Base-by-base conservation (phyloP, 2,797 vertebrate species). In the Sebastes taczanowskii region DNA sequence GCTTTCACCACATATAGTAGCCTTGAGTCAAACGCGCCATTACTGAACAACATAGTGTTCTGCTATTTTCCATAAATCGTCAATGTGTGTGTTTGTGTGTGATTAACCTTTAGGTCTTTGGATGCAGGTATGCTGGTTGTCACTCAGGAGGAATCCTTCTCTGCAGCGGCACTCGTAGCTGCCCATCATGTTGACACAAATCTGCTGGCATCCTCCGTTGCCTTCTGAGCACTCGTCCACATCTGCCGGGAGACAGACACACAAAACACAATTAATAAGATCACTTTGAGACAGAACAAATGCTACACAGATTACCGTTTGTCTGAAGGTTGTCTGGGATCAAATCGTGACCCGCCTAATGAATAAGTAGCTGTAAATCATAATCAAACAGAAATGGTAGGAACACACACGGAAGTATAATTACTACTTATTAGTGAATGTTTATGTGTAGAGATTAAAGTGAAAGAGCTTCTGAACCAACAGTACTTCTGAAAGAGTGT, bases 51-150 rank as follows among this genome's bases (percentile, higher is more conserved):
- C 62, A 52, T 20, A 49, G 1, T 16, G 11, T 55, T 32, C 46
- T 59, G 49, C 27, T 66, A 30, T 62, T 80, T 74, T 38, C n/a
- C 56, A 71, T 68, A 49, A 76, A 73, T 71, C 27, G n/a, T 34
- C 20, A 20, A 11, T 38, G 55, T 29, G 72, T 23, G 49, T 11
- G 52, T 52, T 63, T 61, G 49, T 42, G 71, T 8, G 42, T 42
- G 77, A 74, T n/a, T 95, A 66, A 99, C 98, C 97, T 98, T 99
- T 99, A 0, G 98, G 98, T 64, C 98, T 95, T 93, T 99, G 98
- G 94, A 99, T 99, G 79, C 98, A 99, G 89, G 98, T 99, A 81
- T 99, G 98, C 94, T 99, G 98, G 96, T 99, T 99, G 96, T 99
- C 98, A 1, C 98, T 99, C 90, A 99, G 96, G 91, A 99, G 99